Evolutionary conservation across 64 coral and sea anemone genomes (phyloP).

Genomic region (Montipora cactus): DNA sequence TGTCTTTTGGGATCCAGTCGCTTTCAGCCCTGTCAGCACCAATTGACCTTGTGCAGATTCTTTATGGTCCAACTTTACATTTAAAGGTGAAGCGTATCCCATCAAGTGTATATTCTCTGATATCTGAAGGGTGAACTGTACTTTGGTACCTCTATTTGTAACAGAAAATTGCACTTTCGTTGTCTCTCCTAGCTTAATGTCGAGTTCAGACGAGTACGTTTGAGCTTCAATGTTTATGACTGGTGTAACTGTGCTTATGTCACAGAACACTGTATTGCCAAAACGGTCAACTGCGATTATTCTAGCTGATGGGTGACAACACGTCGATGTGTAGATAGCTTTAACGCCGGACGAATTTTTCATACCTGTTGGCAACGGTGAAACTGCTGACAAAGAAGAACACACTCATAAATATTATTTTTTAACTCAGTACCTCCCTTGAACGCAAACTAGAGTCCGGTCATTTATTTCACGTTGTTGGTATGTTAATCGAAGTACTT

Average conservation of each 20-base stretch:
- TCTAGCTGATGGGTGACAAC: conserved; percentile 28
- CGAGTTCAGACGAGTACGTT: background rate
- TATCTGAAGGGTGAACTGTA: background rate
- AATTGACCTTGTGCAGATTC: conserved; percentile 3
- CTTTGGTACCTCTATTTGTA: conserved; percentile 13
- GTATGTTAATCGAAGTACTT: no score
- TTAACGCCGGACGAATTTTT: background rate
- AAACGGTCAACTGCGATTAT: conserved; percentile 7
- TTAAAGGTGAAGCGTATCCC: conserved; percentile 2
- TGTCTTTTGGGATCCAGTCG: background rate
- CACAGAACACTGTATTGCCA: conserved; percentile 19
- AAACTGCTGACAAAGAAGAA: conserved; percentile 8
- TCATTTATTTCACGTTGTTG: no score
- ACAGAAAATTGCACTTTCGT: conserved; percentile 17
- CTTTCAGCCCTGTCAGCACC: conserved; percentile 2
- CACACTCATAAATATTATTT: background rate
- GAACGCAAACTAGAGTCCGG: no score
- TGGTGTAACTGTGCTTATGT: conserved; percentile 18
- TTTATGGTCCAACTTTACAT: conserved; percentile 14
- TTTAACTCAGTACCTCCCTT: no score
- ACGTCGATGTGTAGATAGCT: conserved; percentile 8
- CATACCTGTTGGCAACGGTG: background rate
- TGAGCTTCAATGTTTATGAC: conserved; percentile 18
- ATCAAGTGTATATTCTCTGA: conserved; percentile 2
- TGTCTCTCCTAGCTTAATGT: background rate